Percentiles rank a stretch among this genome's conserved stretches.
These are phyloP conservation scores for Prionace glauca DNA, from an alignment of 2,797 vertebrate genomes.

Conservation along the genomic window DNA sequence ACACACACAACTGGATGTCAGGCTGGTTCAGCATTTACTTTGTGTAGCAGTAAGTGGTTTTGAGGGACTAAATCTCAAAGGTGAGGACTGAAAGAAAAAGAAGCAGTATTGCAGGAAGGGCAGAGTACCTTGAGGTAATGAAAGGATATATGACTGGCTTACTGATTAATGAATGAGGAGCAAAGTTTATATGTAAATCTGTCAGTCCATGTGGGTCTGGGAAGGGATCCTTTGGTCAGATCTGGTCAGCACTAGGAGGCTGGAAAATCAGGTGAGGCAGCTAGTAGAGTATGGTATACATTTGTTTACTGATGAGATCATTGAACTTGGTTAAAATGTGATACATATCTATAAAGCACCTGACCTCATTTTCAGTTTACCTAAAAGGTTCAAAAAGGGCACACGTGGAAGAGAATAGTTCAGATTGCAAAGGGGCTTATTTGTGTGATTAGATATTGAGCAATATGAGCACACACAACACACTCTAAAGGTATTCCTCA, in stretches of 20 bases:
- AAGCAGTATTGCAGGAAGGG: neutral
- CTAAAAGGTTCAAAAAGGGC: neutral
- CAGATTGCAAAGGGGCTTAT: neutral
- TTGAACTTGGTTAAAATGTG: neutral
- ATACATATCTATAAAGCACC: neutral
- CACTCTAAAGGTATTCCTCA: neutral
- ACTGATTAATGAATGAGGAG: neutral
- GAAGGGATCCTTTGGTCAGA: neutral
- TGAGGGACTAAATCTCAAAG: neutral
- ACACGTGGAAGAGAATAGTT: neutral
- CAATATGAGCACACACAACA: neutral
- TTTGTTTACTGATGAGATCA: neutral
- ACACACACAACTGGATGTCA: neutral
- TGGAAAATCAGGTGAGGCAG: neutral
- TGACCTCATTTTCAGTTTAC: neutral
- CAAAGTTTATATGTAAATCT: neutral
- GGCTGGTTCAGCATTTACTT: neutral
- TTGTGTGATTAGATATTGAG: neutral
- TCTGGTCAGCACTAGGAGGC: neutral
- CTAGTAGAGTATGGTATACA: neutral
- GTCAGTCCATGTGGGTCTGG: neutral
- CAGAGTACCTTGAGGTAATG: neutral
- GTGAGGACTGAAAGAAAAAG: neutral
- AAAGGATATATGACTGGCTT: neutral
- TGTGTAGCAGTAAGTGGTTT: too few relatives aligned